Base-by-base conservation (phyloP, 1,140 invertebrate species). In the Tetragonula clypearis region DNA sequence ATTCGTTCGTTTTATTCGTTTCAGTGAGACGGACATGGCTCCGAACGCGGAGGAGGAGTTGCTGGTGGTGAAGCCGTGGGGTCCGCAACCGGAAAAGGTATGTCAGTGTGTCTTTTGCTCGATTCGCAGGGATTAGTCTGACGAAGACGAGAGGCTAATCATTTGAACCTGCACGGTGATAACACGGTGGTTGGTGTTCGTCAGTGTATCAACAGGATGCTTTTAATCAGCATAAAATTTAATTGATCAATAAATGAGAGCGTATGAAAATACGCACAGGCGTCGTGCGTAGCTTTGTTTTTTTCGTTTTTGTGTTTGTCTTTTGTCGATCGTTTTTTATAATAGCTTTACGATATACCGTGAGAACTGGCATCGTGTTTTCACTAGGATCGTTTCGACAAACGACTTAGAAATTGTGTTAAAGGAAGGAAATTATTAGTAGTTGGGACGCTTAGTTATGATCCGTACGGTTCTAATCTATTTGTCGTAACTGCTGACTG, bases 41-140 rank as follows among this genome's bases (percentile, higher is more conserved):
- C 95, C 95, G 21, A 95, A 95, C 84, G 94, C 94, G 71, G 95
- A 95, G 90, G 94, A 95, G 85, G 94, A 95, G 82, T 91, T 95
- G 86, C 89, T 94, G 74, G 92, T 93, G 12, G 92, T 94, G 62
- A 93, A 94, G 80, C 92, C 94, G n/a, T 92, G 94, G 87, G 93
- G 92, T 55, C 91, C 92, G 23, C 94, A 95, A 85, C 90, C 92
- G 82, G 92, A 94, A 92, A 95, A 95, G 91, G 94, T 95, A 82
- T 14, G 75, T 66, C 58, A 91, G 85, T 65, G 26, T 21, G 72
- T 66, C 41, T 72, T 56, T 49, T 49, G 41, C 41, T 8, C 41
- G 26, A 6, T 53, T 60, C 17, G 60, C 75, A 56, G 14, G 55
- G 49, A 79, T 72, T 49, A 68, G 5, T 14, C 30, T 17, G 35